Evolutionary conservation across 2,113 vertebrate species (phyloP).

Genomic region (Aptenodytes patagonicus): DNA sequence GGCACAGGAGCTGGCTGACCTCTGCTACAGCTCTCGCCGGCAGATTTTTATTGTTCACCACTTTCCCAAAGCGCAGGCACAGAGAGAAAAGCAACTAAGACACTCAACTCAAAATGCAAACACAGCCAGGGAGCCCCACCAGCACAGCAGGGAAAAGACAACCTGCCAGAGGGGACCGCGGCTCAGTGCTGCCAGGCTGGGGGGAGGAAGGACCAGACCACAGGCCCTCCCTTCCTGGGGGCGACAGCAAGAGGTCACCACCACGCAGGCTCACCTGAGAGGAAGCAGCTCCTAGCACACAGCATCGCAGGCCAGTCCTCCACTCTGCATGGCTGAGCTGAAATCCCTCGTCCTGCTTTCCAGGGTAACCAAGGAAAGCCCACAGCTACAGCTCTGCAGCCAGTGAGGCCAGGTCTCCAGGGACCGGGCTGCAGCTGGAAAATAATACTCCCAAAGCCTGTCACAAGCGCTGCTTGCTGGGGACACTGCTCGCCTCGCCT

Average conservation of each 20-base stretch:
- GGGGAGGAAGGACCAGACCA: neutral
- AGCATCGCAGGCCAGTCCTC: neutral
- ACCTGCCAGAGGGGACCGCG: rapidly evolving
- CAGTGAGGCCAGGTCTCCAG: neutral
- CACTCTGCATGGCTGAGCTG: neutral
- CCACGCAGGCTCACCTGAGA: neutral
- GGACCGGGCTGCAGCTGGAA: neutral
- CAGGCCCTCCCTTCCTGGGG: neutral
- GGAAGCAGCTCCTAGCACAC: neutral
- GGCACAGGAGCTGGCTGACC: conserved; percentile 57
- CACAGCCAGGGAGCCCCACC: neutral
- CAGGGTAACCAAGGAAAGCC: neutral
- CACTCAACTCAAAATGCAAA: neutral
- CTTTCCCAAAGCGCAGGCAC: neutral
- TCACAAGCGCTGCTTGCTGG: rapidly evolving
- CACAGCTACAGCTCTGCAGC: neutral
- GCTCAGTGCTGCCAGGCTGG: neutral
- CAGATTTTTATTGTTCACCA: conserved; percentile 30
- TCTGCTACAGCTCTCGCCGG: conserved; percentile 22
- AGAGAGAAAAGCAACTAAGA: neutral
- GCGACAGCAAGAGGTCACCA: neutral
- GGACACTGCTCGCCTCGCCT: neutral
- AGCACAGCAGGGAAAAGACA: conserved; percentile 28
- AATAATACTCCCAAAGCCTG: neutral
- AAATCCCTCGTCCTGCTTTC: neutral